Evolutionary conservation across 2,797 vertebrate species (phyloP), one percentile per base, ranked within the genome.

Genomic region (Sylvilagus floridanus): DNA sequence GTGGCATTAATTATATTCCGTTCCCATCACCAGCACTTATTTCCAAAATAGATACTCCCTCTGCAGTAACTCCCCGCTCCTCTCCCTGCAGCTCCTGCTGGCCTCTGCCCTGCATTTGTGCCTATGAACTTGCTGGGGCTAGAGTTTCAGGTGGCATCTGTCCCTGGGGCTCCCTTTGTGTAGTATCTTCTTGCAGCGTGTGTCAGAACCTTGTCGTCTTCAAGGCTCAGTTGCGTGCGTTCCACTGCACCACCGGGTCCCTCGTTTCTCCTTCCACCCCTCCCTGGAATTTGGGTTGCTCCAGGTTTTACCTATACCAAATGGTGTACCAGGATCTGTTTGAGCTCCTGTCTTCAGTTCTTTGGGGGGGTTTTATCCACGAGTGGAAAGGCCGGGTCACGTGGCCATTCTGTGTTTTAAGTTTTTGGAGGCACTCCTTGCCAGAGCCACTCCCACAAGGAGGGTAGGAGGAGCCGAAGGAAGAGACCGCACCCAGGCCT

Each of bases 191-290:
- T 37, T 7, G 12, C 0, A 8, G 52, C 30, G 11, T 4, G 10
- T 14, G 4, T 21, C 16, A 54, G 84, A n/a, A 21, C 17, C 22
- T 42, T 11, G 6, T 42, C 76, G 24, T 73, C 57, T 47, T 73
- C 10, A 57, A 57, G 42, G 75, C 54, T 2, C 22, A n/a, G 24
- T 12, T 11, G 7, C 21, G 21, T 54, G 22, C 47, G 21, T 54
- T 22, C 47, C 9, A 0, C 0, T 1, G 13, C 7, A 21, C 0
- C 5, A 37, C 35, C 0, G 30, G 2, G 0, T 32, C 19, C 1
- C 3, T 9, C 4, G 19, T 13, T 10, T 14, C 11, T 28, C 16
- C 26, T 9, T 3, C 68, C 9, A 2, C 6, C 26, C 35, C 37
- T 6, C 1, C 19, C 13, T 10, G 26, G 83, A 12, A 37, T 28